Evolutionary conservation across 2,797 vertebrate genomes (phyloP).

Genomic region (Lepidocolaptes lacrymiger): DNA sequence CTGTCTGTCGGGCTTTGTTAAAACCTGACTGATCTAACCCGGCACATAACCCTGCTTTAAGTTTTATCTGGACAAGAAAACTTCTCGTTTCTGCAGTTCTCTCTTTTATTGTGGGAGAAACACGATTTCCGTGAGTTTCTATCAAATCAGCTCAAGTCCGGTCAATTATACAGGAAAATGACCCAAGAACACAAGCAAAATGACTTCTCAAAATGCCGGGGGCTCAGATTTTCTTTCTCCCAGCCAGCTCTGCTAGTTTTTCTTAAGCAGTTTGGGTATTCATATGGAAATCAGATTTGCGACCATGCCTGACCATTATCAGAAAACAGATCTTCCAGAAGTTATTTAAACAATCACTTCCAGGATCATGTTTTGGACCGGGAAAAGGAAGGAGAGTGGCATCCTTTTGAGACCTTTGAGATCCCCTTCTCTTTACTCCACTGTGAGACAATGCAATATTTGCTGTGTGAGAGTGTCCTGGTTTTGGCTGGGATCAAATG

Average conservation of each 20-base stretch:
- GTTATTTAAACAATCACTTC: neutral
- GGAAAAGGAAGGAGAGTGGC: neutral
- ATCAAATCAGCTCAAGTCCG: neutral
- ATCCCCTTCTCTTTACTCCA: neutral
- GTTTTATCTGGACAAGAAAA: neutral
- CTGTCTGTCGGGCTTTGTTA: neutral
- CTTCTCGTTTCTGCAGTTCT: neutral
- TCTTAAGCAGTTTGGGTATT: conserved; percentile 61
- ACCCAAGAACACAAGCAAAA: conserved; percentile 60
- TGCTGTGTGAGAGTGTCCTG: neutral
- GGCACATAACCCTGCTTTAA: neutral
- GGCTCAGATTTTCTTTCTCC: conserved; percentile 51
- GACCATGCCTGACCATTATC: neutral
- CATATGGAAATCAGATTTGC: conserved; percentile 65
- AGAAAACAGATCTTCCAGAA: neutral
- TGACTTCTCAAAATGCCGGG: conserved; percentile 46
- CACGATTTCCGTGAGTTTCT: neutral
- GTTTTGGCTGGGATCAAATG: neutral
- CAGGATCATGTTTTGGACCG: neutral
- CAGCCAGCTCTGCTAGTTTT: conserved; percentile 53
- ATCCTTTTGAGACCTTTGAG: neutral
- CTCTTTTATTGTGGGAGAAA: neutral
- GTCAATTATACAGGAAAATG: conserved; percentile 54
- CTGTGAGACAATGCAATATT: neutral
- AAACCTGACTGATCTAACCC: neutral